Base-by-base conservation (phyloP, 2,113 vertebrate species). In the Hymenochirus boettgeri region DNA sequence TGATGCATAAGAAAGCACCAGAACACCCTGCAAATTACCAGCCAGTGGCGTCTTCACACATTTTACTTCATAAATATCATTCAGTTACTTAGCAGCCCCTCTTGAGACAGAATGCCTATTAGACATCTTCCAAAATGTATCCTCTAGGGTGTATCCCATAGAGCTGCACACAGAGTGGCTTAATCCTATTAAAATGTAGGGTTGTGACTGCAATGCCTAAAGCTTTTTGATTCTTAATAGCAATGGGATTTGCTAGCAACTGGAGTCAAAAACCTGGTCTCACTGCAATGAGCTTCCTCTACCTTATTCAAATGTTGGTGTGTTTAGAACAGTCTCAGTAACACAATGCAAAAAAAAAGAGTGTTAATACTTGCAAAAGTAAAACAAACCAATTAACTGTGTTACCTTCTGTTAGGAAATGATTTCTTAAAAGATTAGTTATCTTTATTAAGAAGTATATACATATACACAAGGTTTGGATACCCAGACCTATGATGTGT, bases 151-250 rank as follows among this genome's bases (percentile, higher is more conserved):
- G 73, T 72, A 61, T 58, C 61, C 52, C 37, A 75, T 65, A 69
- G 25, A 35, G 53, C 50, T 73, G 17, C 35, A 65, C 73, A 37
- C 37, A 23, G 26, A 26, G 69, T 45, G 62, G 35, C 63, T 76
- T 65, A 66, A 69, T 72, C 70, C 52, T 29, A 69, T 69, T 70
- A 74, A 70, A 74, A 77, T 72, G 77, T 74, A 71, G 57, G 8
- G 61, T 74, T 72, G 73, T 71, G 60, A 59, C 69, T 55, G 70
- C 42, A 61, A 74, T 60, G 67, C 53, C 54, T 45, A 19, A 23
- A 25, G 29, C 17, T 25, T 47, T 51, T 50, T 42, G 6, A 5
- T 42, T 47, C 53, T 37, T 52, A 53, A 53, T 33, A 33, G 61
- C 75, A 60, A 26, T 63, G 25, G 39, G 71, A 72, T 72, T 73